Evolutionary conservation across 1,140 invertebrate species (phyloP).

Genomic region (Choristoneura fumiferana): DNA sequence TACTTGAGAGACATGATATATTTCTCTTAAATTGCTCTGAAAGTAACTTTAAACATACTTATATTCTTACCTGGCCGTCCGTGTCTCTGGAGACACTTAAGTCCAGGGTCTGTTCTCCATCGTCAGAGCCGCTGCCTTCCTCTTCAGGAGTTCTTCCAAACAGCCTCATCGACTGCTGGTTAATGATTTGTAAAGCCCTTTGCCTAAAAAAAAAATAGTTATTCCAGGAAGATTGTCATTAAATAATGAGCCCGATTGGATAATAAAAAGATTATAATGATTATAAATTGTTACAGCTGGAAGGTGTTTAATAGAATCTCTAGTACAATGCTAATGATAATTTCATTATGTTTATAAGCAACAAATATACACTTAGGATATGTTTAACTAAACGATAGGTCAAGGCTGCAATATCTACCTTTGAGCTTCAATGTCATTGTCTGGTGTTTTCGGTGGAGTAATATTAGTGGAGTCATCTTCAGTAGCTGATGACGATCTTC

Average conservation of each 20-base stretch:
- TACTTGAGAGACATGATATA: too few species aligned
- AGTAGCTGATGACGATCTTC: conserved; percentile 68
- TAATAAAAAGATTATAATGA: too few species aligned
- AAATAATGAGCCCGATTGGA: too few species aligned
- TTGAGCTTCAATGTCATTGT: conserved; percentile 67
- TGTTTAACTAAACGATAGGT: too few species aligned
- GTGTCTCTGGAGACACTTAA: conserved; percentile 74
- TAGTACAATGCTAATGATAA: too few species aligned
- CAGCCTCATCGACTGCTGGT: conserved; percentile 68
- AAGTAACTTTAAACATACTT: neutral
- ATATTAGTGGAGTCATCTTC: conserved; percentile 72
- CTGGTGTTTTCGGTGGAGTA: conserved; percentile 70
- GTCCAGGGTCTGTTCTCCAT: conserved; percentile 76
- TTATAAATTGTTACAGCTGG: too few species aligned
- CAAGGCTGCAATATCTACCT: conserved; percentile 38
- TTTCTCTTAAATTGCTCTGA: too few species aligned
- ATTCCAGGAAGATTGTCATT: too few species aligned
- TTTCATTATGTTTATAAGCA: too few species aligned
- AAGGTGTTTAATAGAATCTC: too few species aligned
- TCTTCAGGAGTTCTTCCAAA: conserved; percentile 62
- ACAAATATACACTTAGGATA: too few species aligned
- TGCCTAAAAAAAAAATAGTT: conserved; percentile 41
- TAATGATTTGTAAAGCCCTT: conserved; percentile 70
- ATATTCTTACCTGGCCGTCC: conserved; percentile 68
- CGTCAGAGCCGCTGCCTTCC: conserved; percentile 73